Conservation (phyloP, 2,113 vertebrate species). For the Hippolais icterina region DNA sequence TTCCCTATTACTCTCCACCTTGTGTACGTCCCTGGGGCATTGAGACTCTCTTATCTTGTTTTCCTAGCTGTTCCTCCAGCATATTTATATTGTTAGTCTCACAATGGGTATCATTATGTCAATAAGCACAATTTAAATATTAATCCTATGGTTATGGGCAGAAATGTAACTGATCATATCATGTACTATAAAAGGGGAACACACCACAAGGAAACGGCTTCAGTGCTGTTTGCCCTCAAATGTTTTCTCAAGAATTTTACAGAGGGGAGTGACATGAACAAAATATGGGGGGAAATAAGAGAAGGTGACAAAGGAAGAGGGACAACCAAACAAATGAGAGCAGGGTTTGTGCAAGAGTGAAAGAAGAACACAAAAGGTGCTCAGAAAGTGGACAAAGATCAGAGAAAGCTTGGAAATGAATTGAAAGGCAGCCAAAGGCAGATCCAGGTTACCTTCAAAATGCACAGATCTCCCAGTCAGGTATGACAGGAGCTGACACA, state of each 20-base stretch:
- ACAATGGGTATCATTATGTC: slow-evolving; percentile 41
- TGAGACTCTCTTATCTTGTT: slow-evolving; percentile 43
- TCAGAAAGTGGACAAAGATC: accelerated
- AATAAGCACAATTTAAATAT: slow-evolving; percentile 48
- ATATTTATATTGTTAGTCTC: slow-evolving; percentile 25
- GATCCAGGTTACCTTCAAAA: not conserved
- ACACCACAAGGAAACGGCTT: not conserved
- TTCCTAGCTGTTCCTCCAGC: slow-evolving; percentile 37
- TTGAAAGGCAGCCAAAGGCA: not conserved
- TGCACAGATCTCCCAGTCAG: not conserved
- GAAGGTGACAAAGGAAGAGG: not conserved
- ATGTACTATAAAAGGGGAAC: not conserved
- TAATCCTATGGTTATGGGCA: not conserved
- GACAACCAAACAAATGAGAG: not conserved
- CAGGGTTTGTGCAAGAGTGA: not conserved
- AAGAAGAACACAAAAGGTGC: not conserved
- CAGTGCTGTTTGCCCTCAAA: not conserved
- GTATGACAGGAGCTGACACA: not conserved
- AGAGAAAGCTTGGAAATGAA: not conserved
- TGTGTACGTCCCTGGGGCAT: not conserved
- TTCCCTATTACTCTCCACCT: slow-evolving; percentile 8
- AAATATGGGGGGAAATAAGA: not conserved
- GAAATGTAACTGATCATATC: slow-evolving; percentile 15
- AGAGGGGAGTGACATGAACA: not conserved
- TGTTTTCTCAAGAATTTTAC: not conserved